Percentiles rank a stretch among this genome's conserved stretches.
These are phyloP conservation scores for Puma concolor DNA, from an alignment of 2,113 vertebrate species.

Conservation along the genomic window DNA sequence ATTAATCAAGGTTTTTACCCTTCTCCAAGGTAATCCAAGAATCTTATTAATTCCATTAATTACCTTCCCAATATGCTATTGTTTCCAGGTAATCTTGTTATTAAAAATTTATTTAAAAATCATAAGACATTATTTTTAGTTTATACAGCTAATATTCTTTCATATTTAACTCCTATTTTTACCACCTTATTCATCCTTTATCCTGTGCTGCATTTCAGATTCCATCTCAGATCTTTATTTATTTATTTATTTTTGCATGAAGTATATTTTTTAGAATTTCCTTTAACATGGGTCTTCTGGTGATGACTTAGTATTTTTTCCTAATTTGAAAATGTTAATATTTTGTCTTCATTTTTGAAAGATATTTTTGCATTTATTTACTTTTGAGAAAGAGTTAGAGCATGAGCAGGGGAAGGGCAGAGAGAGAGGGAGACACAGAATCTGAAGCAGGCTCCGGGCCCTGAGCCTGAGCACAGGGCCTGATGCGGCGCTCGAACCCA, in stretches of 20 bases:
- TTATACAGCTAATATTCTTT: background rate
- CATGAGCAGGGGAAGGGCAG: too few relatives aligned
- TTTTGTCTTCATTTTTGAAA: background rate
- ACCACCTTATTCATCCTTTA: background rate
- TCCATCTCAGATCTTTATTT: background rate
- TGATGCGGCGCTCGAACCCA: too few relatives aligned
- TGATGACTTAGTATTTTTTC: background rate
- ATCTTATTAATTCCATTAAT: background rate
- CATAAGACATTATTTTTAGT: background rate
- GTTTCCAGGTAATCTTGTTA: background rate
- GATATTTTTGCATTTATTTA: background rate
- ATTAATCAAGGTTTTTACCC: background rate
- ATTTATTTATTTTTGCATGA: background rate
- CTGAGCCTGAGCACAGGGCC: too few relatives aligned
- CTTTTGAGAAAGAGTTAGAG: too few relatives aligned
- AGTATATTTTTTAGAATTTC: background rate
- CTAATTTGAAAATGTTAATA: background rate
- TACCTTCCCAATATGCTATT: background rate
- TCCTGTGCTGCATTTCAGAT: background rate
- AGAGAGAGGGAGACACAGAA: too few relatives aligned
- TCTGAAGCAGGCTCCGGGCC: too few relatives aligned
- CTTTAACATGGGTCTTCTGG: background rate
- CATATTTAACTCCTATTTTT: background rate
- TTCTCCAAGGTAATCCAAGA: background rate
- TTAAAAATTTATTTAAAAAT: conserved; percentile 3